Conservation (phyloP, 2,888 invertebrate genomes). For the Pollenia amentaria region DNA sequence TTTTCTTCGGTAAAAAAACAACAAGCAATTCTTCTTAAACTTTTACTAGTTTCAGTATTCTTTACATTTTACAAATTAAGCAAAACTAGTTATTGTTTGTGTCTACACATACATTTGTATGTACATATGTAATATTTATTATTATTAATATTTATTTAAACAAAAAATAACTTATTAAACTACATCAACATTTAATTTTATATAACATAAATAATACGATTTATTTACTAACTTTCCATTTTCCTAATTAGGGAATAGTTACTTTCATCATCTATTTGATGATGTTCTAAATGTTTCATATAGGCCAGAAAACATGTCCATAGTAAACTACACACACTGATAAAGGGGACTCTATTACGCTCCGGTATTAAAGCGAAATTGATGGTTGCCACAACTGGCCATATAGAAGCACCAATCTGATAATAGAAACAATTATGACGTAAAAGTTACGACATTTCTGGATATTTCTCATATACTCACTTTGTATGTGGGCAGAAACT, state of each 20-base stretch:
- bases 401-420: conserved; percentile 88
- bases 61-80: too few species aligned
- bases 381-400: conserved; percentile 90
- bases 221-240: conserved; percentile 7
- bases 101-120: too few species aligned
- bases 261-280: conserved; percentile 77
- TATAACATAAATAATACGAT: not conserved
- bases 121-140: too few species aligned
- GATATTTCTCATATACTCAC: conserved; percentile 72
- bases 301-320: conserved; percentile 92
- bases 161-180: not conserved
- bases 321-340: conserved; percentile 89
- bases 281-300: conserved; percentile 88
- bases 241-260: conserved; percentile 53
- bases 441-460: not conserved
- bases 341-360: conserved; percentile 90
- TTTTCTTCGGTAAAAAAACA: too few species aligned
- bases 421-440: conserved; percentile 9
- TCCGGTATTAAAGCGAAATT: conserved; percentile 90
- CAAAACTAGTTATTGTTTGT: too few species aligned
- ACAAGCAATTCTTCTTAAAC: too few species aligned
- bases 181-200: not conserved
- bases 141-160: not conserved
- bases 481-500: conserved; percentile 90
- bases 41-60: too few species aligned